phyloP scores from a whole-genome alignment of 2,888 invertebrate species.

The Noctua comes region DNA sequence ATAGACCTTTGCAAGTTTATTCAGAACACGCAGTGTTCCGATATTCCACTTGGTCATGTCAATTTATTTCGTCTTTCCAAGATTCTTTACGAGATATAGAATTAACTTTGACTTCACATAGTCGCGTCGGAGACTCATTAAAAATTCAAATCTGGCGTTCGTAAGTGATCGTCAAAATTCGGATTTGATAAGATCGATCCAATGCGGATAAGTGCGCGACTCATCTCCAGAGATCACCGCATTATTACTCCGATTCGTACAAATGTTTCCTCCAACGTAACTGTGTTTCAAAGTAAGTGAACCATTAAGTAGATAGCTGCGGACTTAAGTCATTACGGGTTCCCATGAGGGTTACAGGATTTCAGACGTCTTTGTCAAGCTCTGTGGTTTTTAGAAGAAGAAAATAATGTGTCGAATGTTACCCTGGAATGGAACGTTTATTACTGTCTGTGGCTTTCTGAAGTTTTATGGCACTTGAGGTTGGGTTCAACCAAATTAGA shows the following conservation, averaged over 20 bases:
- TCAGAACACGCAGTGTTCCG: constrained; percentile 8
- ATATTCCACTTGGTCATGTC: background rate
- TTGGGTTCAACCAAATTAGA: constrained; percentile 13
- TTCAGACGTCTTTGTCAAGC: constrained; percentile 24
- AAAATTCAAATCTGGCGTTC: background rate
- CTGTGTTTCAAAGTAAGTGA: constrained; percentile 56
- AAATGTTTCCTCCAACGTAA: constrained; percentile 50
- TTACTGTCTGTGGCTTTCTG: background rate
- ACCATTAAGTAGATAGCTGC: constrained; percentile 46
- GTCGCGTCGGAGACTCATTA: background rate
- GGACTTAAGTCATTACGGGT: constrained; percentile 51
- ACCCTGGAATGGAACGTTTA: constrained; percentile 11
- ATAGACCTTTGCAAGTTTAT: constrained; percentile 7
- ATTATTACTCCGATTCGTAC: constrained; percentile 50
- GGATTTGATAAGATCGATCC: constrained; percentile 21
- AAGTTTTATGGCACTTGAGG: background rate
- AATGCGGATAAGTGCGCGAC: constrained; percentile 21
- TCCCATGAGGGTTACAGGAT: constrained; percentile 35
- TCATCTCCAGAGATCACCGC: constrained; percentile 44
- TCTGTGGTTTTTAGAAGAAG: constrained; percentile 24
- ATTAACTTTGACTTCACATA: background rate
- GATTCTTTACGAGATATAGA: background rate
- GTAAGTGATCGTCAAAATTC: constrained; percentile 27
- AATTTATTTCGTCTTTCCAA: background rate
- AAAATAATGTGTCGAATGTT: constrained; percentile 30